Base-by-base conservation (phyloP, 2,797 vertebrate genomes). In the Sus cebifrons region DNA sequence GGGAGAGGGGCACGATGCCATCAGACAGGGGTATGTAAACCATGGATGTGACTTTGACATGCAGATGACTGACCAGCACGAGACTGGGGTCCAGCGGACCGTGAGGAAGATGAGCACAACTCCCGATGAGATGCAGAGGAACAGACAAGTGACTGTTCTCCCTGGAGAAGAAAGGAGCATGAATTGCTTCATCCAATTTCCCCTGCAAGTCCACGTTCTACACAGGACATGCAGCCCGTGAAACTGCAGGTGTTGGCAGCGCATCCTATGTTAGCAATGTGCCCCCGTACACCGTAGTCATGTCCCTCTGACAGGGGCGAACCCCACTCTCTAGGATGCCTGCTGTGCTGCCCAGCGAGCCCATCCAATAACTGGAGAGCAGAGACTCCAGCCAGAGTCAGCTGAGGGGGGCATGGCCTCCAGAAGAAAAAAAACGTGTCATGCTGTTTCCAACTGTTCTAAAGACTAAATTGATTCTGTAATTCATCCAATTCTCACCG, bases 341-440 rank as follows among this genome's bases (percentile, higher is more conserved):
- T 40, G 73, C 49, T 73, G 36, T 40, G 78, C 29, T 54, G 32
- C 65, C 32, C 36, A 27, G 36, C 3, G 14, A 73, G 7, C 25
- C 3, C 29, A 74, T 21, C 54, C 3, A 5, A 3, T 74, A 32
- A 67, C 0, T 62, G 67, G 60, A 52, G 12, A 17, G 15, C 70
- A 85, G 64, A 70, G 40, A 77, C 40, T 54, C 23, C 3, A 2
- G 5, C 40, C n/a, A 56, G 40, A 56, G 56, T 7, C 27, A 21
- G 64, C 40, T 16, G 1, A 32, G 62, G 2, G 1, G 3, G 29
- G 14, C 1, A 2, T 0, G 17, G 86, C 16, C 17, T 77, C 27
- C 56, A 32, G 56, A n/a, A 44, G 32, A 14, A 2, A 18, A 25
- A 25, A 54, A 20, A n/a, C 0, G 13, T 40, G 44, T 58, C 27